Conservation (phyloP, 2,888 invertebrate species). For the Tortricodes alternella region DNA sequence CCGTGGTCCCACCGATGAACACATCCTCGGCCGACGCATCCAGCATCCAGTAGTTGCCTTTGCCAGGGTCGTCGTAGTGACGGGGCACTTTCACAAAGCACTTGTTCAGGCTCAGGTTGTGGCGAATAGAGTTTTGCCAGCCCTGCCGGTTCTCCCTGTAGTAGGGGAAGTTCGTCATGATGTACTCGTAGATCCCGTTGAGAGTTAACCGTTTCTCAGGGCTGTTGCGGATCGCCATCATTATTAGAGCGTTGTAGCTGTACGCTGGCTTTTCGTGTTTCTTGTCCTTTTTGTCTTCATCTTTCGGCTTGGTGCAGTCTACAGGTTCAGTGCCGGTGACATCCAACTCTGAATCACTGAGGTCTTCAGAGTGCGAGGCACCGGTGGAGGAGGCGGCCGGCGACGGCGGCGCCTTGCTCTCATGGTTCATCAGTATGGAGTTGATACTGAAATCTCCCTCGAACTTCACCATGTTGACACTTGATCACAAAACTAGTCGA, state of each 20-base stretch:
- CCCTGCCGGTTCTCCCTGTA: slow-evolving; percentile 99
- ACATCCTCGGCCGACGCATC: slow-evolving; percentile 99
- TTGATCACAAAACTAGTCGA: slow-evolving; percentile 46
- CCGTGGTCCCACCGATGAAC: slow-evolving; percentile 98
- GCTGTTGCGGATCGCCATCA: slow-evolving; percentile 99
- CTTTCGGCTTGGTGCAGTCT: slow-evolving; percentile 85
- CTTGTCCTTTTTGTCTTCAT: slow-evolving; percentile 68
- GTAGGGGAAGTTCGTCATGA: slow-evolving; percentile 99
- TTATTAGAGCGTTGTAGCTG: slow-evolving; percentile 99
- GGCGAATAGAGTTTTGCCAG: slow-evolving; percentile 99
- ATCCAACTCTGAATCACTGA: slow-evolving; percentile 88
- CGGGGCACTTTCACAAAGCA: slow-evolving; percentile 99
- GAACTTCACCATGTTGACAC: slow-evolving; percentile 79
- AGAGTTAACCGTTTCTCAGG: slow-evolving; percentile 96
- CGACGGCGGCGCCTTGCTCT: slow-evolving; percentile 67
- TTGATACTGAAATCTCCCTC: slow-evolving; percentile 91
- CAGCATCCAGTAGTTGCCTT: slow-evolving; percentile 99
- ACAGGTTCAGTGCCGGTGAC: slow-evolving; percentile 90
- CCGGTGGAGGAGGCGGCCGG: slow-evolving; percentile 68
- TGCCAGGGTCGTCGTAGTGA: slow-evolving; percentile 99
- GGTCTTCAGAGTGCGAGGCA: slow-evolving; percentile 68
- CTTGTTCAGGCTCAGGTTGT: slow-evolving; percentile 98
- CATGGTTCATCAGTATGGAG: slow-evolving; percentile 86
- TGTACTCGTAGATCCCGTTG: slow-evolving; percentile 99
- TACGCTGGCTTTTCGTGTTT: slow-evolving; percentile 97